These are phyloP conservation scores for Mya arenaria DNA, from an alignment of 1,140 invertebrate genomes.

Conservation along the genomic window DNA sequence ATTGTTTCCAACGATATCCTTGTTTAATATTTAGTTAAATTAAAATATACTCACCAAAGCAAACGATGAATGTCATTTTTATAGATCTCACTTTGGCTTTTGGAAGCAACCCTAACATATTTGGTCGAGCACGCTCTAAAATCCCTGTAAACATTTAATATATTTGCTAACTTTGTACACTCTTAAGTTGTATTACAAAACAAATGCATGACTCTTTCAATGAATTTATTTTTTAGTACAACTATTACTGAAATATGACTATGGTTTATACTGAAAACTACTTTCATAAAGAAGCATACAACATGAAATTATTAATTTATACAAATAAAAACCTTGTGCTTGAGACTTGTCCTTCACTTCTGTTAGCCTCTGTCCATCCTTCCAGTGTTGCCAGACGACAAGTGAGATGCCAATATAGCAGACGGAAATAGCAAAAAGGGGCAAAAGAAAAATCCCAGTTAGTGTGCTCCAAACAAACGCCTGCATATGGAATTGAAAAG, in stretches of 20 bases:
- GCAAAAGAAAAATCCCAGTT: neutral
- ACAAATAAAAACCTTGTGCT: neutral
- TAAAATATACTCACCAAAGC: neutral
- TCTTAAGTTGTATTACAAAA: neutral
- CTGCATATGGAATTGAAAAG: neutral
- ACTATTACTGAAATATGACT: neutral
- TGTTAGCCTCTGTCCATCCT: neutral
- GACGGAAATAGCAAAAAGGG: neutral
- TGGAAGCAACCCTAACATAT: neutral
- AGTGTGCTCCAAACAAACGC: neutral
- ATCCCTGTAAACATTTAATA: neutral
- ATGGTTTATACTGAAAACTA: neutral
- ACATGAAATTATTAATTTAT: neutral
- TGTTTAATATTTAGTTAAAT: too few relatives aligned
- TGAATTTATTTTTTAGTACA: neutral
- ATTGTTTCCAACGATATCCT: too few relatives aligned
- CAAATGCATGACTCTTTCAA: neutral
- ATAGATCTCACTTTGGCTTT: neutral
- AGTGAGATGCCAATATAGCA: neutral
- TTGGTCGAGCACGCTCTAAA: neutral
- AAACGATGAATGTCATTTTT: neutral
- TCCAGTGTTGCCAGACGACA: neutral
- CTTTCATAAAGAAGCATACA: neutral
- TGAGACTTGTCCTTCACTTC: neutral
- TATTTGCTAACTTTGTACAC: neutral